phyloP scores from a whole-genome alignment of 2,888 invertebrate species.

The Sipha maydis region DNA sequence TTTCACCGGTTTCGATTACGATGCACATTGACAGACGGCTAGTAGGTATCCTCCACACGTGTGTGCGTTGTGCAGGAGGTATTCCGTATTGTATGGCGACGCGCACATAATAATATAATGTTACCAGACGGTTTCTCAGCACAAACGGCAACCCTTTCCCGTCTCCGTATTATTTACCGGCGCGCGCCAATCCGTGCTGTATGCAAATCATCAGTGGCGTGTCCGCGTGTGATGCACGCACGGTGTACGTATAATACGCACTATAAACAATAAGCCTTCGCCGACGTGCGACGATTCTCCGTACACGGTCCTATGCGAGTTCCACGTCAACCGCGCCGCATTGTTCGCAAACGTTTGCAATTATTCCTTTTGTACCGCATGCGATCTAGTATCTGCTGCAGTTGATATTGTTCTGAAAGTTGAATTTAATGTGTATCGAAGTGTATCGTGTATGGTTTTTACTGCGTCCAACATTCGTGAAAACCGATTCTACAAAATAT shows the following conservation, averaged over 20 bases:
- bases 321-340: no score
- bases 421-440: no score
- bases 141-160: not conserved
- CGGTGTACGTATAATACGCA: not conserved
- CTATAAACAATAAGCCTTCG: no score
- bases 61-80: not conserved
- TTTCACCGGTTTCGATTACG: conserved; percentile 30
- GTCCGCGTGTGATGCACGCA: not conserved
- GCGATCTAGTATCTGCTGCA: no score
- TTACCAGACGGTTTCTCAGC: conserved; percentile 10
- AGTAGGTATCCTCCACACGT: not conserved
- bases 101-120: not conserved
- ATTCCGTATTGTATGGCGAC: not conserved
- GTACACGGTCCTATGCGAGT: no score
- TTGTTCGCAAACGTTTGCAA: no score
- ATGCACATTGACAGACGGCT: not conserved
- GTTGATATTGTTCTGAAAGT: no score
- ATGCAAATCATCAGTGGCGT: not conserved
- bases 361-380: no score
- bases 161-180: not conserved
- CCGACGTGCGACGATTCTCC: no score
- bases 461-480: no score
- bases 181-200: not conserved
- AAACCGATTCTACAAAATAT: no score
- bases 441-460: no score